Conservation (phyloP, 1,140 invertebrate species). For the Lepidurus arcticus region DNA sequence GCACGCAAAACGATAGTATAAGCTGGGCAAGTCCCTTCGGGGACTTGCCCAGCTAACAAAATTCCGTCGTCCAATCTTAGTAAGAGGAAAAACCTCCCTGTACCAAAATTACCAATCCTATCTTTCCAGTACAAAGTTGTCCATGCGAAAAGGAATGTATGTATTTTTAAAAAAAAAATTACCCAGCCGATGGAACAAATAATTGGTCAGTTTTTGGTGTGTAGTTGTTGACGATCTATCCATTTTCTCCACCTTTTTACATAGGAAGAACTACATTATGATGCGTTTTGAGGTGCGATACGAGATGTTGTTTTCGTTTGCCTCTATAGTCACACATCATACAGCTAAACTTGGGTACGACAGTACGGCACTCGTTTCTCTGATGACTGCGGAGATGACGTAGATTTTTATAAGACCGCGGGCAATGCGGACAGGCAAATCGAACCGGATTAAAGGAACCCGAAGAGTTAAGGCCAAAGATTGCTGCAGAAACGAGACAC, state of each 20-base stretch:
- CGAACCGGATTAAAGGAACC: constrained; percentile 8
- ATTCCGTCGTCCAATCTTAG: too few species aligned
- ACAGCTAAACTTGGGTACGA: not conserved
- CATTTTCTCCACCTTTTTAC: not conserved
- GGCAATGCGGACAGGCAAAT: constrained; percentile 6
- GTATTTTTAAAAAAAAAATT: not conserved
- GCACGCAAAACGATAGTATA: too few species aligned
- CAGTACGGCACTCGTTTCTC: not conserved
- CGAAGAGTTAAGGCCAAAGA: not conserved
- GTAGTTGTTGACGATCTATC: not conserved
- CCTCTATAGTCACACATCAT: not conserved
- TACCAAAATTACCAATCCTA: too few species aligned
- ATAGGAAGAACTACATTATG: constrained; percentile 1
- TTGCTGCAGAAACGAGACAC: not conserved
- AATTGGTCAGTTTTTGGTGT: not conserved
- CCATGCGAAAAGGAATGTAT: not conserved
- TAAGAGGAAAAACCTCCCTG: too few species aligned
- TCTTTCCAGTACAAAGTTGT: not conserved
- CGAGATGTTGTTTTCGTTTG: not conserved
- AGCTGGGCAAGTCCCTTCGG: too few species aligned
- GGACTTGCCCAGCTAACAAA: too few species aligned
- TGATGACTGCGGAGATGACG: constrained; percentile 14
- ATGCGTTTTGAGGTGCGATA: not conserved
- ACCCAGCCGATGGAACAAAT: not conserved
- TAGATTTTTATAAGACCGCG: not conserved